Base-by-base conservation (phyloP, 2,888 invertebrate species). In the Drosophila maculinotata region DNA sequence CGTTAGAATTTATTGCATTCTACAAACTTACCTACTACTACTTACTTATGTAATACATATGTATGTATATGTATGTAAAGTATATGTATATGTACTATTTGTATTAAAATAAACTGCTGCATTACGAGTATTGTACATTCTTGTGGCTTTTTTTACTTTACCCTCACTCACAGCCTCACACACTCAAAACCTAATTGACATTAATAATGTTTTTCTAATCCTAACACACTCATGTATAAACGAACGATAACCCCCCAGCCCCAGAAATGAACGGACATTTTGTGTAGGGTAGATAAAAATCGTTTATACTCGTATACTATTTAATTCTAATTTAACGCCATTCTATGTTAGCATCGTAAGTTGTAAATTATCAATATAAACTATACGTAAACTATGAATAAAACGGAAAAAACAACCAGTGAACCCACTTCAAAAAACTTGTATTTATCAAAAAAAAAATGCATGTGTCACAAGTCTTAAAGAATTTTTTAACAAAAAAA, bases 341-440 rank as follows among this genome's bases (percentile, higher is more conserved):
- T 87, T 87, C 86, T 83, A 81, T 81, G 76, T 83, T 81, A 81
- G 88, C 48, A 56, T 56, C 76, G 87, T 90, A 90, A 90, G 91
- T 89, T 90, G 91, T 90, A 91, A 90, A 90, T 90, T 90, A 91
- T 90, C 90, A 79, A 79, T 68, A 80, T 69, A 66, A 87, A 83
- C 57, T 87, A 85, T 88, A 77, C 88, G 76, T 85, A n/a, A n/a
- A 89, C 68, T 83, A 83, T 76, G 76, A 81, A 76, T 76, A 83
- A 76, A 77, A 66, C n/a, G 48, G 52, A 80, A 77, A 68, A 57
- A 70, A 45, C 64, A 82, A 73, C 86, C 83, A 89, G 79, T 76
- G 80, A n/a, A n/a, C n/a, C n/a, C n/a, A n/a, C n/a, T n/a, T n/a
- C n/a, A n/a, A n/a, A n/a, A n/a, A n/a, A n/a, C n/a, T n/a, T n/a